Conservation (phyloP, 2,113 vertebrate species). For the Cyprinus carpio region DNA sequence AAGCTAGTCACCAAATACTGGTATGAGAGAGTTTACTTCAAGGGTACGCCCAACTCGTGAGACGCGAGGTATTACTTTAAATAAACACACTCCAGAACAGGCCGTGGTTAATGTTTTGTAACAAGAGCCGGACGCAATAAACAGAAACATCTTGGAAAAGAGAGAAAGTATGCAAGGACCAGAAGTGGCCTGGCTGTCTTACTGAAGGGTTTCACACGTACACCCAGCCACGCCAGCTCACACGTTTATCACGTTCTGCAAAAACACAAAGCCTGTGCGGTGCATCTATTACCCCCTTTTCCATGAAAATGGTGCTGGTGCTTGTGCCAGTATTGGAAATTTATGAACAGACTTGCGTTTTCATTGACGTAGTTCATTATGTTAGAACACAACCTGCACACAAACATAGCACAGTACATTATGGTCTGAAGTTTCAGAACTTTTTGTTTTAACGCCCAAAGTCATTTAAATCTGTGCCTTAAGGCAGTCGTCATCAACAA, state of each 20-base stretch:
- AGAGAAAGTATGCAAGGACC: not conserved
- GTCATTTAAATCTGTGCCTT: not conserved
- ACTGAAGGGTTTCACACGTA: not conserved
- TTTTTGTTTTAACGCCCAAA: not conserved
- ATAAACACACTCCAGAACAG: conserved; percentile 21
- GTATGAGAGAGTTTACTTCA: conserved; percentile 32
- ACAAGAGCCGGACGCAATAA: not conserved
- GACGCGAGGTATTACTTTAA: conserved; percentile 28
- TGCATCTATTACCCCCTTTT: not conserved
- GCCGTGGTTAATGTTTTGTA: conserved; percentile 2
- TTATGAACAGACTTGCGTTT: not conserved
- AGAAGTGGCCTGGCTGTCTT: conserved; percentile 7
- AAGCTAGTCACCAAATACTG: conserved; percentile 32
- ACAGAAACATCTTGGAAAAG: conserved; percentile 3
- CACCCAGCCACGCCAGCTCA: not conserved
- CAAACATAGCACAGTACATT: not conserved
- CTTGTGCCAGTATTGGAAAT: not conserved
- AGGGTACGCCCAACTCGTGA: not conserved
- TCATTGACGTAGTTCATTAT: not conserved
- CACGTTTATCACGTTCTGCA: not conserved
- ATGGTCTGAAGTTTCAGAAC: not conserved
- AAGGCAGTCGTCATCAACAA: not conserved
- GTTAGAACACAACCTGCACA: conserved; percentile 5
- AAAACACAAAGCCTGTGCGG: conserved; percentile 16
- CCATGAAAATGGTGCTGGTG: not conserved